A percentile compares a stretch with the other conserved stretches of the same genome.
Conservation (phyloP, 2,888 invertebrate genomes). For the Frankliniella fusca region DNA sequence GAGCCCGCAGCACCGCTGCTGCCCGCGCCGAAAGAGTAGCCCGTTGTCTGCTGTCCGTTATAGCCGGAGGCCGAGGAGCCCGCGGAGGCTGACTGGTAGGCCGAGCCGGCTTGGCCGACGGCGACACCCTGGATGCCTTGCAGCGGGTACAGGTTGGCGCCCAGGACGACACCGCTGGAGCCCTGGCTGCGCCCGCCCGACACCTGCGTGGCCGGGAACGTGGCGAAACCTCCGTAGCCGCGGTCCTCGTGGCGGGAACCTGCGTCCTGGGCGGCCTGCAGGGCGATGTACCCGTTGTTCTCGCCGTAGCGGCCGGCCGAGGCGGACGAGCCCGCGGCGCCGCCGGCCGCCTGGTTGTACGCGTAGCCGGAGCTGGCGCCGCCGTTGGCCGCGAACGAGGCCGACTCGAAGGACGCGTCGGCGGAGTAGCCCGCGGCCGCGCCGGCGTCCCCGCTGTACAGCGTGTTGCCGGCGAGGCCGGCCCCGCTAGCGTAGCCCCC, state of each 20-base stretch:
- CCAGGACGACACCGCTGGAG: constrained; percentile 36
- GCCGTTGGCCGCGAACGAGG: constrained; percentile 29
- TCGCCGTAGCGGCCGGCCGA: constrained; percentile 36
- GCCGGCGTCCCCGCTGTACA: constrained; percentile 8
- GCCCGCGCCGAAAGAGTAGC: not conserved
- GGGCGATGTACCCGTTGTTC: constrained; percentile 43
- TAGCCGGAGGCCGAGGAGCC: not conserved
- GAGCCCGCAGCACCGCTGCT: constrained; percentile 36
- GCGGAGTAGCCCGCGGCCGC: not conserved
- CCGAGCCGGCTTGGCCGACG: constrained; percentile 6
- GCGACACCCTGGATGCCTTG: constrained; percentile 11
- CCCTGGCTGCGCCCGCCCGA: constrained; percentile 40
- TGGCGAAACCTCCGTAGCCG: constrained; percentile 40
- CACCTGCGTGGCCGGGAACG: constrained; percentile 41
- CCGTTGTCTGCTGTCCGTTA: constrained; percentile 37
- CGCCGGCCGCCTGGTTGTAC: constrained; percentile 26
- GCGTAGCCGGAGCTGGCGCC: constrained; percentile 19
- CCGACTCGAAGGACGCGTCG: constrained; percentile 32
- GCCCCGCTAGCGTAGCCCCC: not conserved
- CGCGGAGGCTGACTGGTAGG: not conserved
- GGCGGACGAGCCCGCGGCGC: constrained; percentile 14
- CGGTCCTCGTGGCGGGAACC: constrained; percentile 43
- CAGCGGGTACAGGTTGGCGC: constrained; percentile 31
- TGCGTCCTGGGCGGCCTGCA: not conserved
- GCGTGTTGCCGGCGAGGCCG: not conserved